Percentiles rank a stretch among this genome's conserved stretches.
Conservation (phyloP, 2,113 vertebrate species). For the Prinia subflava region DNA sequence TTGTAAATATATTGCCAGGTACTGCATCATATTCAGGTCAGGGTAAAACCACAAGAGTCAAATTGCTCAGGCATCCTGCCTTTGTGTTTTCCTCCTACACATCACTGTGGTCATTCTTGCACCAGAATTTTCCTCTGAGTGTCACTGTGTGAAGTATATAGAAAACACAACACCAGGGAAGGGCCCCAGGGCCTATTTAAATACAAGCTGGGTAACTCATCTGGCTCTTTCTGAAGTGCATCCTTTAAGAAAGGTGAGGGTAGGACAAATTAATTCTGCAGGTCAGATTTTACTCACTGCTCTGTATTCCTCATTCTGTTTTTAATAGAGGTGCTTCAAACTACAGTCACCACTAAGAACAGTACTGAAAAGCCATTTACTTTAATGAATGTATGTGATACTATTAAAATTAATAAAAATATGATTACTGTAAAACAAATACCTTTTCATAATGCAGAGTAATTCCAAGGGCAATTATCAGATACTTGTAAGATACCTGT, state of each 20-base stretch:
- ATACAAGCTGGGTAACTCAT: neutral
- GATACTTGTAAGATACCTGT: constrained; percentile 92
- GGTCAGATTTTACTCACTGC: neutral
- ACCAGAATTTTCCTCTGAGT: neutral
- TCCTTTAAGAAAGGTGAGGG: neutral
- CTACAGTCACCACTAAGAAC: neutral
- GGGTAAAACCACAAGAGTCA: neutral
- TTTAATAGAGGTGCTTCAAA: neutral
- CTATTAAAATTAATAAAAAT: neutral
- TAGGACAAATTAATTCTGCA: neutral
- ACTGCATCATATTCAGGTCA: neutral
- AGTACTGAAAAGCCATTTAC: neutral
- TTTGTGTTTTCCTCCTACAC: neutral
- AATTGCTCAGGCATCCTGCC: neutral
- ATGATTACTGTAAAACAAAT: constrained; percentile 4
- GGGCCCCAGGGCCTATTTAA: neutral
- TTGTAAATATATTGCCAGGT: neutral
- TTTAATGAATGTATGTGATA: neutral
- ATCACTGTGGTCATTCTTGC: neutral
- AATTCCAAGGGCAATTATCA: constrained; percentile 93
- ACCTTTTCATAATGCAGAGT: constrained; percentile 94
- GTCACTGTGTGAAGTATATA: neutral
- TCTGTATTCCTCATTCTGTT: neutral
- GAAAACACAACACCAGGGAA: neutral
- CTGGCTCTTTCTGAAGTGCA: neutral